Evolutionary conservation across 2,113 vertebrate genomes (phyloP), one percentile per base, ranked within the genome.

Genomic region (Syngnathus scovelli): DNA sequence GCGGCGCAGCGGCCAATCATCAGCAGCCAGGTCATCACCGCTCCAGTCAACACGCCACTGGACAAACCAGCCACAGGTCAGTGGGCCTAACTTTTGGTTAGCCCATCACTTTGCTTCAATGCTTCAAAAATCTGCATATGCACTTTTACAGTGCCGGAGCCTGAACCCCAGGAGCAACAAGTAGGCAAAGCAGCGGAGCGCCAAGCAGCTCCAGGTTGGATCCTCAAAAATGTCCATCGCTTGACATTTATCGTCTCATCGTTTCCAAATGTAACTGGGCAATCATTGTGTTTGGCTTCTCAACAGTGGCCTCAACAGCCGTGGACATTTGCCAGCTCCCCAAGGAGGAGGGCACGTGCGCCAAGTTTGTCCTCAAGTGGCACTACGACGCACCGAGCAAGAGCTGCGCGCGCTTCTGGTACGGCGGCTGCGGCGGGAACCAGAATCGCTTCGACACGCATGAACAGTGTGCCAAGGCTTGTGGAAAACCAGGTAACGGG

Each of bases 401-500:
- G 71, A 92, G 85, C 76, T 99, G 97, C 0, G 85, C 87, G 0
- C 89, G 96, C 15, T 99, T 98, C 92, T 99, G 97, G 97, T 96
- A 96, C 0, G 93, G 97, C 3, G 92, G 94, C 74, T 99, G 96
- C 0, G 92, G 91, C 0, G 96, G 96, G 37, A 99, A 99, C 1
- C 88, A 91, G 68, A 99, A 99, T 87, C 91, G 91, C 79, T 99
- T 99, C 11, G 41, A 90, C 33, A 93, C 93, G 0, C 91, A 93
- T 70, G 90, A 91, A 66, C 90, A 96, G 81, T 99, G 97, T 86
- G 88, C 92, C 83, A 92, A 86, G 51, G 64, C 92, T 38, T 99
- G 97, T 74, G n/a, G 76, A 58, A 88, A 86, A 74, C 63, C 89
- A 68, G 95, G 96, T 98, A 77, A 43, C 41, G 3, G 1, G 1